phyloP scores from a whole-genome alignment of 2,888 invertebrate species.

The Eupsilia transversa region DNA sequence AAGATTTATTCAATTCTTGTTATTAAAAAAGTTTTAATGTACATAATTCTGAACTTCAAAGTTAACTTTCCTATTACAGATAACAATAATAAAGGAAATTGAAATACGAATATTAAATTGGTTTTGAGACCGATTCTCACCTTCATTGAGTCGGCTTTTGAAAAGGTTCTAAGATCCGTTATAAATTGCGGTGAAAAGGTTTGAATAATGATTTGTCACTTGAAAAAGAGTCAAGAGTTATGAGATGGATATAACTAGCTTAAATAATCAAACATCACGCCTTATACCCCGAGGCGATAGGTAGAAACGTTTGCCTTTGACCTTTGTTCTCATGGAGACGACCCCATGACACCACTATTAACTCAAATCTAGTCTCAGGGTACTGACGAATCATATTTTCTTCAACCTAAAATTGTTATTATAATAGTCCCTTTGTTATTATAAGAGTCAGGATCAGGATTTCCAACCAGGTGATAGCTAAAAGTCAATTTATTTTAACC shows the following conservation, averaged over 20 bases:
- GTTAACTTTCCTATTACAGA: conserved; percentile 38
- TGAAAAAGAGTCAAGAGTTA: conserved; percentile 20
- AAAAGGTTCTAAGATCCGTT: conserved; percentile 42
- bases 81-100: conserved; percentile 56
- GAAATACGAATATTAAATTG: conserved; percentile 59
- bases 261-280: background rate
- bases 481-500: conserved; percentile 4
- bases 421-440: conserved; percentile 5
- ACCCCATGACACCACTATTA: background rate
- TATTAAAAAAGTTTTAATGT: conserved; percentile 44
- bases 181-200: conserved; percentile 52
- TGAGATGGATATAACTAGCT: background rate
- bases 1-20: background rate
- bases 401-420: background rate
- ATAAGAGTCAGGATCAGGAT: background rate
- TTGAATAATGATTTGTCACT: conserved; percentile 46
- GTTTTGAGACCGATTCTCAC: conserved; percentile 42
- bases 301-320: background rate
- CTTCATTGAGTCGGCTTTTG: conserved; percentile 38
- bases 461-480: background rate
- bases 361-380: background rate
- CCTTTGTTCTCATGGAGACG: background rate
- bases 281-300: background rate
- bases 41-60: conserved; percentile 22
- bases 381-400: conserved; percentile 3